phyloP scores from a whole-genome alignment of 2,113 vertebrate species.

The Mormyrus iriodes region DNA sequence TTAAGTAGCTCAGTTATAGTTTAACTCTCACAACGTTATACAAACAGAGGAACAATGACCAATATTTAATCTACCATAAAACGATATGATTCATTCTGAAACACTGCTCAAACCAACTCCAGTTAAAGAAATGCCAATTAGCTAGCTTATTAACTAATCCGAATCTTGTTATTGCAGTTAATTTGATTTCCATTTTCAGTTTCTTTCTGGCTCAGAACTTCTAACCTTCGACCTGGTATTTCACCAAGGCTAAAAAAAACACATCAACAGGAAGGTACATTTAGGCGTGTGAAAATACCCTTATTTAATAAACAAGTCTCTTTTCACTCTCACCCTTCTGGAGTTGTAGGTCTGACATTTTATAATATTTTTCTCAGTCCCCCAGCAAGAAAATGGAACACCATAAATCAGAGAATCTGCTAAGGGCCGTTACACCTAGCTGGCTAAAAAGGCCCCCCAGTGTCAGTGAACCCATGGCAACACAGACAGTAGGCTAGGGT shows the following conservation, averaged over 20 bases:
- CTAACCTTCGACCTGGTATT: neutral
- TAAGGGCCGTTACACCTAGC: constrained; percentile 23
- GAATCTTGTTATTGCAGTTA: neutral
- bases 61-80: constrained; percentile 2
- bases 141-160: neutral
- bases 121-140: neutral
- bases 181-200: neutral
- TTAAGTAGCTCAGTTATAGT: neutral
- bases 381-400: constrained; percentile 45
- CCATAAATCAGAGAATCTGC: constrained; percentile 34
- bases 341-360: constrained; percentile 31
- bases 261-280: neutral
- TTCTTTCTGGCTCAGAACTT: neutral
- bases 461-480: constrained; percentile 33
- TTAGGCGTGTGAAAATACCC: neutral
- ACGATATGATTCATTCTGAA: neutral
- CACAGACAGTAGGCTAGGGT: neutral
- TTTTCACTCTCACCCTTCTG: constrained; percentile 28
- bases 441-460: constrained; percentile 40
- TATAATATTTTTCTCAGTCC: constrained; percentile 28
- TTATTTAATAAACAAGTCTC: neutral
- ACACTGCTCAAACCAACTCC: neutral
- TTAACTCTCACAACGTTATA: neutral
- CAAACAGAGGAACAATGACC: constrained; percentile 18
- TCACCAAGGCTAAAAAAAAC: neutral